These are phyloP conservation scores for Allophyes oxyacanthae DNA, from an alignment of 2,888 invertebrate species.

Conservation along the genomic window DNA sequence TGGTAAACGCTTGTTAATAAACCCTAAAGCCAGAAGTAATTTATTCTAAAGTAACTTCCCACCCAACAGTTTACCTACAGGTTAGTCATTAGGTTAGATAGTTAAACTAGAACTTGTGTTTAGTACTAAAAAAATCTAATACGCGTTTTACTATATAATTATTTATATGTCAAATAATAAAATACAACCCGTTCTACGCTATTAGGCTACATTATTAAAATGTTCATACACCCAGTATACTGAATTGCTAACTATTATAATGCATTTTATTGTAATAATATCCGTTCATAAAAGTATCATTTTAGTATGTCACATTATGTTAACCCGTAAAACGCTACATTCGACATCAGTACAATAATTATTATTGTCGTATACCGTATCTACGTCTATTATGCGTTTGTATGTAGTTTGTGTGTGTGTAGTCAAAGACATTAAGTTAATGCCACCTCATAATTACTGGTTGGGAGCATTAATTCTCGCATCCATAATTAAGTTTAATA, in stretches of 20 bases:
- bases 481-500: conserved; percentile 88
- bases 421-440: conserved; percentile 87
- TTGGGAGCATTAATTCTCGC: conserved; percentile 87
- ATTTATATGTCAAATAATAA: conserved; percentile 1
- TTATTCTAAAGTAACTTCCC: conserved; percentile 15
- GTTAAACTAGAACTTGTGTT: neutral
- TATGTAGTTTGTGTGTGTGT: conserved; percentile 58
- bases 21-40: conserved; percentile 35
- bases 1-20: conserved; percentile 28
- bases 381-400: conserved; percentile 36
- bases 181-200: conserved; percentile 13
- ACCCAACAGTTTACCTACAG: too few species aligned
- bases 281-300: conserved; percentile 44
- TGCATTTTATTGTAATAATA: conserved; percentile 26
- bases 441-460: conserved; percentile 88
- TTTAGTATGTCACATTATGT: conserved; percentile 37
- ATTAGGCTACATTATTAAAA: neutral
- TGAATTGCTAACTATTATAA: conserved; percentile 21
- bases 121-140: too few species aligned
- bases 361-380: conserved; percentile 27
- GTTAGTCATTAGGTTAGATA: too few species aligned
- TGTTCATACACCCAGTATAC: conserved; percentile 5
- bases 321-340: conserved; percentile 44
- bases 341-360: conserved; percentile 44
- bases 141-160: too few species aligned